Base-by-base conservation (phyloP, 1,140 invertebrate species). In the Diploscapter pachys region DNA sequence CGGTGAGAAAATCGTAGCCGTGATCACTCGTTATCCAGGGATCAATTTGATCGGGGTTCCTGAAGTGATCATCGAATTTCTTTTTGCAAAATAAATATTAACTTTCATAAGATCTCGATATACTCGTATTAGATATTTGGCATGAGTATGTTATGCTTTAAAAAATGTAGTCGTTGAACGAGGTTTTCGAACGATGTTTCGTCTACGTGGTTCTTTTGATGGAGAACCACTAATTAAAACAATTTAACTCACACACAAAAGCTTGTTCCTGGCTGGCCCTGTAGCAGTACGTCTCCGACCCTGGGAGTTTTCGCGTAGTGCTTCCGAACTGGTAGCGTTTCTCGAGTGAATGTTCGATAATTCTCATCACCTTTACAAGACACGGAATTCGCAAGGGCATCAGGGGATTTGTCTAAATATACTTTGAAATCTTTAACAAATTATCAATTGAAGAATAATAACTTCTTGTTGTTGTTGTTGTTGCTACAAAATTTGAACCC, bases 231-330 rank as follows among this genome's bases (percentile, higher is more conserved):
- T 11, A 11, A 70, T 31, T 59, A 9, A 3, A 70, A 4, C 4
- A 9, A 5, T 55, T 68, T 49, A 3, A 66, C 67, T 66, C 63
- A 81, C 80, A 65, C 56, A 51, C 66, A 78, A 66, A 81, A 78
- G 50, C 63, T 79, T n/a, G 76, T 53, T 49, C 81, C 81, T 13
- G 76, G 48, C 48, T 63, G 54, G 49, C 77, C 63, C 49, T 82
- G 80, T 13, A 82, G 48, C 56, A 82, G 48, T 13, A 81, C 53
- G 50, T 81, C 78, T 4, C 80, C 81, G 61, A 81, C 75, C 59
- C 80, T 70, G 9, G 51, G 13, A 57, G 63, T 73, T 13, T 52
- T 59, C 9, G 78, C 66, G 71, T 83, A 82, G 65, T 82, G 81
- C 64, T 78, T 80, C n/a, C 82, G 57, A 63, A 71, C 78, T 52